These are phyloP conservation scores for Pantelozetes paolii DNA, from an alignment of 2,888 invertebrate species.

Conservation along the genomic window DNA sequence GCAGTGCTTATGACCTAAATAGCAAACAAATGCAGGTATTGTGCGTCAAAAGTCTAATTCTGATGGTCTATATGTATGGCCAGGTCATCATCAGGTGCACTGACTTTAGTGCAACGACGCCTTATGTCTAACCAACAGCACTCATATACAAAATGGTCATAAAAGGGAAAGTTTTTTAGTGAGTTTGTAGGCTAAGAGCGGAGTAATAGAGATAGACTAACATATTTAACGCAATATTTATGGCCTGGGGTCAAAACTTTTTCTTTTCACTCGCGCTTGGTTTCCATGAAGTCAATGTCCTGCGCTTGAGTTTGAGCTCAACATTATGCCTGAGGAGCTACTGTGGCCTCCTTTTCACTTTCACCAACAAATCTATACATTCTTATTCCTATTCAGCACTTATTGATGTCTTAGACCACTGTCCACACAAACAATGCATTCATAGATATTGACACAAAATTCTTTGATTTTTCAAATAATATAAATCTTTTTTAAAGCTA, in stretches of 20 bases:
- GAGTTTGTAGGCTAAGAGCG: not conserved
- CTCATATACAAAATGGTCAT: not conserved
- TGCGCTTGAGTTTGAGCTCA: slow-evolving; percentile 17
- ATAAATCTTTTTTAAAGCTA: not conserved
- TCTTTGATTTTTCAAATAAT: not conserved
- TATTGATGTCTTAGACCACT: not conserved
- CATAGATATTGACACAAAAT: slow-evolving; percentile 3
- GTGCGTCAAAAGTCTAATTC: not conserved
- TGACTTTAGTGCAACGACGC: not conserved
- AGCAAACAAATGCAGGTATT: slow-evolving; percentile 28
- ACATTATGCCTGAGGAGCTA: slow-evolving; percentile 1
- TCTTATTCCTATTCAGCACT: not conserved
- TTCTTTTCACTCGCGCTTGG: slow-evolving; percentile 16
- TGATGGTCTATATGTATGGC: not conserved
- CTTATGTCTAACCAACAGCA: not conserved
- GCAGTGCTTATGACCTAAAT: slow-evolving; percentile 28
- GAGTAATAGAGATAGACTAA: slow-evolving; percentile 15
- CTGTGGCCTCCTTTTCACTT: slow-evolving; percentile 42
- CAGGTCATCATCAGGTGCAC: slow-evolving; percentile 22
- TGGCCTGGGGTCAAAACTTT: slow-evolving; percentile 6
- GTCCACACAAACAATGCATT: not conserved
- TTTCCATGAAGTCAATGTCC: slow-evolving; percentile 34
- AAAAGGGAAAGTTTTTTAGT: slow-evolving; percentile 29
- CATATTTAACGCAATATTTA: not conserved
- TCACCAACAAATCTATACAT: not conserved